Percentiles rank a stretch among this genome's conserved stretches.
Evolutionary conservation across 2,888 invertebrate genomes (phyloP).

Genomic region (Rhagonycha fulva): DNA sequence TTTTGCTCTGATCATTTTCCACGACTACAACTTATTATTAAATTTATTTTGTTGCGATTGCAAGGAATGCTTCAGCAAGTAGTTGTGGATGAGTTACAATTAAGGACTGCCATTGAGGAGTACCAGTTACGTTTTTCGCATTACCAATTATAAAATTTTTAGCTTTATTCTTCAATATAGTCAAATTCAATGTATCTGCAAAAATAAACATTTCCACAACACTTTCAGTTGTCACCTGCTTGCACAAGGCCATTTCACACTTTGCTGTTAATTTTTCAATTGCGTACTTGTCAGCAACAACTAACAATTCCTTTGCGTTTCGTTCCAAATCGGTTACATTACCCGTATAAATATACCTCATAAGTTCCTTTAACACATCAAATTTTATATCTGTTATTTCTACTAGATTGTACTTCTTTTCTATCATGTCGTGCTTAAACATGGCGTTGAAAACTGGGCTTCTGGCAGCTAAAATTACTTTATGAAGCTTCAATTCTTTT

Average conservation of each 20-base stretch:
- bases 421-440: slow-evolving; percentile 99
- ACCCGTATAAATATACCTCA: slow-evolving; percentile 98
- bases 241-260: neutral
- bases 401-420: slow-evolving; percentile 93
- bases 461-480: slow-evolving; percentile 68
- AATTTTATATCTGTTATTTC: slow-evolving; percentile 98
- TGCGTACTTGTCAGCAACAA: neutral
- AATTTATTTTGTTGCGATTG: neutral
- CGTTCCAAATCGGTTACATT: slow-evolving; percentile 94
- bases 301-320: slow-evolving; percentile 97
- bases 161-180: neutral
- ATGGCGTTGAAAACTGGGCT: slow-evolving; percentile 99
- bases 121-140: neutral
- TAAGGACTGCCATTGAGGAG: neutral
- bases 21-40: no score
- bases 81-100: neutral
- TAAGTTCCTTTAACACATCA: slow-evolving; percentile 96
- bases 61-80: neutral
- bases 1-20: no score
- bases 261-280: neutral
- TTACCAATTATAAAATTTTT: neutral
- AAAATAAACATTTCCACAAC: neutral
- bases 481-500: neutral
- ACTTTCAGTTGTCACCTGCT: neutral
- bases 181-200: neutral